Base-by-base conservation (phyloP, 2,113 vertebrate species). In the Eupsittula cactorum region DNA sequence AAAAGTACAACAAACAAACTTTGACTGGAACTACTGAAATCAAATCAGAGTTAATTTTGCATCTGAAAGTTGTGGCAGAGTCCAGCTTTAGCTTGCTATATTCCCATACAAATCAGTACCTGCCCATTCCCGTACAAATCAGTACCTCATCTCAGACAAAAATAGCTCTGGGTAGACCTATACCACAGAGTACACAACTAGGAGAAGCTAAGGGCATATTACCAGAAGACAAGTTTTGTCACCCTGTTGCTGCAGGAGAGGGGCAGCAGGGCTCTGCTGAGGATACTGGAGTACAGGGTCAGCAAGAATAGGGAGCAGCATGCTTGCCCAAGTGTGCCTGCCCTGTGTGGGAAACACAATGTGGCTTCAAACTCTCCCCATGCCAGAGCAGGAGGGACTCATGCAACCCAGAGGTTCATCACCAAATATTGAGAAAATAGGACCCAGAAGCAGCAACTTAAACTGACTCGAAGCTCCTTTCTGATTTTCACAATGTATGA, bases 251-350 rank as follows among this genome's bases (percentile, higher is more conserved):
- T 50, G 10, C 52, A 46, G 53, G 60, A 91, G 39, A 71, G 16
- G 27, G 47, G 69, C 50, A 82, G 24, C n/a, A 44, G 42, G n/a
- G 46, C 33, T 73, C 70, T 46, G 28, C 46, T 68, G 82, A 59
- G 28, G 47, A 37, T 1, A 3, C 15, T 3, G 2, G 19, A 21
- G 42, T 0, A 0, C 57, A 50, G n/a, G 28, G 37, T 64, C 49
- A 47, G 69, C 0, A 11, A 73, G 31, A 24, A 41, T 0, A 1
- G 33, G 15, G 35, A 77, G 33, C 44, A 67, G 27, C 0, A 0
- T 23, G 27, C n/a, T 81, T 5, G 0, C 25, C 52, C 39, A 65
- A 49, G 46, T 3, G 0, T 9, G 31, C 24, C 7, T 21, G 39
- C 7, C 69, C 13, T 76, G 35, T 17, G 24, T 1, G 3, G 41